Percentiles rank a stretch among this genome's conserved stretches.
Conservation (phyloP, 2,113 vertebrate species). For the Pterocles burchelli region DNA sequence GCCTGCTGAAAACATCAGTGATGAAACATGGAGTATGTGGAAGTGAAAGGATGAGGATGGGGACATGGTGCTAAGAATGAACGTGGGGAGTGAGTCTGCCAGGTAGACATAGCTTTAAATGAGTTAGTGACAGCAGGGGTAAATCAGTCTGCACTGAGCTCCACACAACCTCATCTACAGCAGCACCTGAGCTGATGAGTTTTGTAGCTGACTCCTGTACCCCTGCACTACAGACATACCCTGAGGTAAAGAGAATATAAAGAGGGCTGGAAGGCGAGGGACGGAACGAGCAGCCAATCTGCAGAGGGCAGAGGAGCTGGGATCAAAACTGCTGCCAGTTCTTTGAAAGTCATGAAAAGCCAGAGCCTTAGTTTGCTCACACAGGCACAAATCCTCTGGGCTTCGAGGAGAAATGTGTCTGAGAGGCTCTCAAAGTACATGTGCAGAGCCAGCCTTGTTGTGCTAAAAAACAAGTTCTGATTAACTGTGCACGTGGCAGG, state of each 20-base stretch:
- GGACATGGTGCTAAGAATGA: neutral
- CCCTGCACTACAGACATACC: neutral
- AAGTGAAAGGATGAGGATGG: neutral
- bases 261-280: constrained; percentile 6
- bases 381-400: constrained; percentile 13
- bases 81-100: neutral
- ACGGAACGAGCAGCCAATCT: neutral
- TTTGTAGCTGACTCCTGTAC: neutral
- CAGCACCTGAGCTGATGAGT: neutral
- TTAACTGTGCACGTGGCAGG: constrained; percentile 30
- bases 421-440: neutral
- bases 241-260: constrained; percentile 40
- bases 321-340: neutral
- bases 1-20: neutral
- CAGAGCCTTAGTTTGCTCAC: constrained; percentile 12
- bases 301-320: neutral
- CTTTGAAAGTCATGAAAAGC: constrained; percentile 55
- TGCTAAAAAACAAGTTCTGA: constrained; percentile 18
- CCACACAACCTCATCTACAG: neutral
- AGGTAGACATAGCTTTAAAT: neutral
- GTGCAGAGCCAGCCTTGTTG: constrained; percentile 8
- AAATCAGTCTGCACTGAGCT: neutral
- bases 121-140: neutral
- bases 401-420: neutral
- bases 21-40: neutral